Percentiles rank a stretch among this genome's conserved stretches.
phyloP scores from a whole-genome alignment of 2,888 invertebrate species.

The Andrena camellia region DNA sequence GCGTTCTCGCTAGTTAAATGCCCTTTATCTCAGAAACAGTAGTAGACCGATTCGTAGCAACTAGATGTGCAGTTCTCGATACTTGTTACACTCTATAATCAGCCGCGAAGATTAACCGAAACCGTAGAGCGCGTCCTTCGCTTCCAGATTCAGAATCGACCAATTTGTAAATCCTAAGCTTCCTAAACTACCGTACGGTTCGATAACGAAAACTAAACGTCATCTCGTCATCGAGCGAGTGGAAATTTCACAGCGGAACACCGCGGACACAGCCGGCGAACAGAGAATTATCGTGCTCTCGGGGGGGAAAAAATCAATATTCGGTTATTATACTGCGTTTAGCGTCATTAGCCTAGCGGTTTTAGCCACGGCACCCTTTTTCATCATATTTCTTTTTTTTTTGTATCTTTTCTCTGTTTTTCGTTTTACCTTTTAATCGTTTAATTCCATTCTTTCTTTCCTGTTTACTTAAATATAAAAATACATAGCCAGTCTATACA shows the following conservation, averaged over 20 bases:
- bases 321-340: conserved; percentile 30
- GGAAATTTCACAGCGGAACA: conserved; percentile 10
- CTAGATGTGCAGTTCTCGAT: conserved; percentile 28
- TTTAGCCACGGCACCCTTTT: conserved; percentile 77
- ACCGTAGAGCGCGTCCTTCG: conserved; percentile 26
- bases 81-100: conserved; percentile 36
- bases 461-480: conserved; percentile 84
- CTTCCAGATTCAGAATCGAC: conserved; percentile 20
- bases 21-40: conserved; percentile 55
- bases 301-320: conserved; percentile 31
- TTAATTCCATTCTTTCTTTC: conserved; percentile 63
- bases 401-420: conserved; percentile 1
- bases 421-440: conserved; percentile 64
- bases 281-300: conserved; percentile 12
- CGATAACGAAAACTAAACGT: conserved; percentile 11
- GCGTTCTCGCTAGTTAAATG: conserved; percentile 51
- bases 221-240: conserved; percentile 16
- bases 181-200: conserved; percentile 26
- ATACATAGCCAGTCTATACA: conserved; percentile 86
- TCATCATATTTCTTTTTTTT: conserved; percentile 48
- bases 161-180: conserved; percentile 12
- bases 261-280: not conserved
- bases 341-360: conserved; percentile 55
- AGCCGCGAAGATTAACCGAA: conserved; percentile 24
- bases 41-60: conserved; percentile 23